Conservation (phyloP, 2,113 vertebrate genomes). For the Cairina moschata region DNA sequence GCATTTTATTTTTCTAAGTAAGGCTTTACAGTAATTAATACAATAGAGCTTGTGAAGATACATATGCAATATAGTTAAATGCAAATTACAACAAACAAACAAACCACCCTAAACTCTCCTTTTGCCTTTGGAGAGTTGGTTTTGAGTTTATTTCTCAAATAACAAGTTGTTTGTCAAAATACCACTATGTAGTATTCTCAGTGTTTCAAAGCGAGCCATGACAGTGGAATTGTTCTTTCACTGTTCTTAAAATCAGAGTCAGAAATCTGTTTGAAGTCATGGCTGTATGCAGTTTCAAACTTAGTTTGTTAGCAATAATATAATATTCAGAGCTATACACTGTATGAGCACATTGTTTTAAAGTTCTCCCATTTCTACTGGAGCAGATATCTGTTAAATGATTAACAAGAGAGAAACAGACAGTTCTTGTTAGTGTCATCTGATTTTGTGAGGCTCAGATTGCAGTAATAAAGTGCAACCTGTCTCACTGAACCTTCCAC, state of each 20-base stretch:
- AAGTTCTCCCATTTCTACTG: neutral
- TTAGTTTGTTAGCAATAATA: neutral
- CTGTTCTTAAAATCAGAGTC: neutral
- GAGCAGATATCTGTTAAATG: neutral
- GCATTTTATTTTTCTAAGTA: neutral
- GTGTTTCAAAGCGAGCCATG: neutral
- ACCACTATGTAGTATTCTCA: neutral
- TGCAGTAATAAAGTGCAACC: neutral
- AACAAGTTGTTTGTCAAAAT: neutral
- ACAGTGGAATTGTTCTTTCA: neutral
- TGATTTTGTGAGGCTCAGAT: neutral
- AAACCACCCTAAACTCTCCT: neutral
- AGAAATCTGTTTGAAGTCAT: neutral
- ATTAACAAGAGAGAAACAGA: neutral
- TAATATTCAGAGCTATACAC: neutral
- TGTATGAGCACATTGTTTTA: neutral
- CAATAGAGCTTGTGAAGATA: neutral
- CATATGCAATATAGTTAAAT: neutral
- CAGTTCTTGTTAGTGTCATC: neutral
- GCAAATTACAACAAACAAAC: neutral
- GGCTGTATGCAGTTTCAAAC: neutral
- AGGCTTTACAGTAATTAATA: neutral
- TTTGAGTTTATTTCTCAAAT: neutral
- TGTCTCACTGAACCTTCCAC: neutral
- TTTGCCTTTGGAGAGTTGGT: neutral